Conservation (phyloP, 2,113 vertebrate genomes). For the Hippocampus guttulatus region DNA sequence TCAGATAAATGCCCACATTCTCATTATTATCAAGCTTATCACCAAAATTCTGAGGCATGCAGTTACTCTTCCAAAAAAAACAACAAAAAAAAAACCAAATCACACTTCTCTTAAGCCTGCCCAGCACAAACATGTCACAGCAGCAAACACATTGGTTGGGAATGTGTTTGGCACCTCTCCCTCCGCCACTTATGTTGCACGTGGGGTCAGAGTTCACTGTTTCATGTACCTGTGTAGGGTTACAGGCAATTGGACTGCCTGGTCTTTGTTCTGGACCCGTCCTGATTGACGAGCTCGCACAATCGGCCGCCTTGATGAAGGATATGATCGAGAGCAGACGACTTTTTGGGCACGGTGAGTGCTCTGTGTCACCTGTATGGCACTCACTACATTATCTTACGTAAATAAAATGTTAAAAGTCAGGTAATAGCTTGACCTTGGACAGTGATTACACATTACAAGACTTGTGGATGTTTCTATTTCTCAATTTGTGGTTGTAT, state of each 20-base stretch:
- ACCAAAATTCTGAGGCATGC: slow-evolving; percentile 4
- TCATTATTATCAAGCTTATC: slow-evolving; percentile 21
- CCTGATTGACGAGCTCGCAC: slow-evolving; percentile 43
- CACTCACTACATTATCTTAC: slow-evolving; percentile 19
- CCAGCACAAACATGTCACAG: slow-evolving; percentile 34
- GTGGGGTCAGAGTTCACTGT: slow-evolving; percentile 53
- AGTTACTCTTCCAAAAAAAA: background rate
- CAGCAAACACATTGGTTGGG: slow-evolving; percentile 9
- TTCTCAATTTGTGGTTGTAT: slow-evolving; percentile 10
- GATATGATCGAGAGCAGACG: slow-evolving; percentile 46
- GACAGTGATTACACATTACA: background rate
- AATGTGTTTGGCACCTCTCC: slow-evolving; percentile 34
- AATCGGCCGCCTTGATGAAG: slow-evolving; percentile 44
- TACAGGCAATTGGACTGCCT: slow-evolving; percentile 45
- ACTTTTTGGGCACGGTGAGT: slow-evolving; percentile 18
- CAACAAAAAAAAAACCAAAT: slow-evolving; percentile 24
- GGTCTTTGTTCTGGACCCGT: slow-evolving; percentile 54
- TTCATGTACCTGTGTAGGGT: slow-evolving; percentile 60
- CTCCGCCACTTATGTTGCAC: slow-evolving; percentile 51
- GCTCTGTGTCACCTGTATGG: slow-evolving; percentile 14
- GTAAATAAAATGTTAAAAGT: slow-evolving; percentile 25
- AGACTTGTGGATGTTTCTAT: background rate
- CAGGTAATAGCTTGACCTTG: slow-evolving; percentile 13
- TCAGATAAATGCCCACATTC: slow-evolving; percentile 15
- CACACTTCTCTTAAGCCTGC: slow-evolving; percentile 23